Conservation (phyloP, 1,140 invertebrate species). For the Drosophila gunungcola region DNA sequence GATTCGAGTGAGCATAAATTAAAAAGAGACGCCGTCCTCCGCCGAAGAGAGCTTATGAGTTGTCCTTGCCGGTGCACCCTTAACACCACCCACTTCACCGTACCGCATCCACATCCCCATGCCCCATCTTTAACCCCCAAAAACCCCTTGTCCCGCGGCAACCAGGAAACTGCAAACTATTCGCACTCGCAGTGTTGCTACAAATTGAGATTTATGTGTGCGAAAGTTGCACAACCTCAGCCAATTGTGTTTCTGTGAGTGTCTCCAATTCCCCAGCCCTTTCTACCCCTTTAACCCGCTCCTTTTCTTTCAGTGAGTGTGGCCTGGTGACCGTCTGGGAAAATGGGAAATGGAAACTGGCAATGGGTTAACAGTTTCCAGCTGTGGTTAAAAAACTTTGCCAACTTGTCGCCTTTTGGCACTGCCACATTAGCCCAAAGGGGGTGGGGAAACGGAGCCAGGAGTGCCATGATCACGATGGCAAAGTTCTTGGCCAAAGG, state of each 20-base stretch:
- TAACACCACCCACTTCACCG: slow-evolving; percentile 5
- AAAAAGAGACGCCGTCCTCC: slow-evolving; percentile 56
- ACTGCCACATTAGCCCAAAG: slow-evolving; percentile 59
- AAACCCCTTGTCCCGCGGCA: slow-evolving; percentile 2
- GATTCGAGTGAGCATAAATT: slow-evolving; percentile 80
- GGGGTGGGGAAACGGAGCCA: slow-evolving; percentile 6
- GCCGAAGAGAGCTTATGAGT: slow-evolving; percentile 47
- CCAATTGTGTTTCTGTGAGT: slow-evolving; percentile 57
- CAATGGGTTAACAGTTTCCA: slow-evolving; percentile 59
- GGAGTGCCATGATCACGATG: slow-evolving; percentile 22
- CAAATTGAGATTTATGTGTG: slow-evolving; percentile 82
- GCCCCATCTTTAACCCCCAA: not conserved
- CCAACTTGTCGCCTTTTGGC: slow-evolving; percentile 71
- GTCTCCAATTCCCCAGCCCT: not conserved
- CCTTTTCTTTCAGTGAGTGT: slow-evolving; percentile 13
- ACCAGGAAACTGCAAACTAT: slow-evolving; percentile 64
- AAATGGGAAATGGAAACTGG: slow-evolving; percentile 72
- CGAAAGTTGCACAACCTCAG: slow-evolving; percentile 78
- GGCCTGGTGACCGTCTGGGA: slow-evolving; percentile 67
- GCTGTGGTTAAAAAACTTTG: slow-evolving; percentile 65
- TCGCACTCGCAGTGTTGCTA: slow-evolving; percentile 75
- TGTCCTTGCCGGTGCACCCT: slow-evolving; percentile 34
- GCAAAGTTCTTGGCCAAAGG: slow-evolving; percentile 33
- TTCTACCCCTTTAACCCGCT: not conserved
- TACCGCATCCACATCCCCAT: not conserved